Evolutionary conservation across 2,888 invertebrate genomes (phyloP), one percentile per base, ranked within the genome.

Genomic region (Biston betularia): DNA sequence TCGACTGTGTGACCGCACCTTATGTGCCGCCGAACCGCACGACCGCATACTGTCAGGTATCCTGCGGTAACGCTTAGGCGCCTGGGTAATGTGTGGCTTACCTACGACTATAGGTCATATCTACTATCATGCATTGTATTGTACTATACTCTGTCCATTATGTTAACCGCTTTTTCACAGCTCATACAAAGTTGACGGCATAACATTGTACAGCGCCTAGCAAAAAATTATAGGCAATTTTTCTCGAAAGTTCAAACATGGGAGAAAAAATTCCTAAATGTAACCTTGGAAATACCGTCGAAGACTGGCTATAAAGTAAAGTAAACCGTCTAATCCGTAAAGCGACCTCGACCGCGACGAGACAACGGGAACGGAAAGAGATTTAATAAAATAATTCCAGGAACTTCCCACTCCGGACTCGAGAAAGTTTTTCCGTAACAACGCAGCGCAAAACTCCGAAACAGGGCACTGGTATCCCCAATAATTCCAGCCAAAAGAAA

Each of bases 351-450:
- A 45, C 49, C 42, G 24, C 34, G 33, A 71, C 72, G 67, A 69
- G 65, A 72, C 67, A 70, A 72, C 67, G 46, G 66, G 60, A 70
- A 63, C 49, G 61, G 54, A 68, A 71, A 73, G 71, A 73, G 70
- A 70, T 73, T 71, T 72, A 73, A 73, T 75, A 70, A 75, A 70
- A 75, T 73, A 70, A 70, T 75, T 71, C 70, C 71, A 63, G 52
- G 56, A 72, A 69, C 69, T 64, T 63, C 59, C 59, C 48, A 63
- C 59, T 68, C 59, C 55, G 49, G 8, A 44, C 63, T 64, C 35
- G 12, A 44, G 54, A 66, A 73, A 82, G 79, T 81, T 82, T 79
- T 74, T 75, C 77, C 75, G 75, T 77, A 76, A 74, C 74, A 59
- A 61, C 70, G 70, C 60, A 68, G 75, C 56, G 40, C 46, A 53